Evolutionary conservation across 2,888 invertebrate species (phyloP).

Genomic region (Nephrotoma flavescens): DNA sequence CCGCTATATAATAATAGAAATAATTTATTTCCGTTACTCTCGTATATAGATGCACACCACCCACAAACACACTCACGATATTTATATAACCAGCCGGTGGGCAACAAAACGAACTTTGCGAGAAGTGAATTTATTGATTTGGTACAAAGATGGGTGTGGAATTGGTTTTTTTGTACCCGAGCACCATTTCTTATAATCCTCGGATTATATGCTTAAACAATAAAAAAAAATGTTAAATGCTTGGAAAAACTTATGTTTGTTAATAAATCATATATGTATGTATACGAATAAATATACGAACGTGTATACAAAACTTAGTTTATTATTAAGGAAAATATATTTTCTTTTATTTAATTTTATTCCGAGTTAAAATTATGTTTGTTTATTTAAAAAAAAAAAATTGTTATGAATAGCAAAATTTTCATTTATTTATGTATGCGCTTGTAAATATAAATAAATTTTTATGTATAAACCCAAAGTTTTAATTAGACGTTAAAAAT

Average conservation of each 20-base stretch:
- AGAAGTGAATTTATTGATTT: neutral
- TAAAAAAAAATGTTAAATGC: neutral
- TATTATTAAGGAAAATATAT: neutral
- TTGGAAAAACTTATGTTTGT: neutral
- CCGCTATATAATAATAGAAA: neutral
- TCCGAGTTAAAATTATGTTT: neutral
- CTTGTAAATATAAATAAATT: neutral
- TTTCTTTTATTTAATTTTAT: neutral
- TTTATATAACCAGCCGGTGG: neutral
- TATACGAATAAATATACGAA: neutral
- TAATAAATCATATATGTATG: neutral
- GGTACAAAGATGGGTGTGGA: neutral
- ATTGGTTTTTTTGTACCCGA: neutral
- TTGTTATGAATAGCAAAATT: too few species aligned
- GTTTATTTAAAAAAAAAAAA: too few species aligned
- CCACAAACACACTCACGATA: neutral
- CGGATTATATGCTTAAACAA: neutral
- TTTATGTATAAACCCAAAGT: neutral
- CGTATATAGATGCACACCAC: neutral
- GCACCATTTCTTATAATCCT: neutral
- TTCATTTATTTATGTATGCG: neutral
- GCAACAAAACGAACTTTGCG: neutral
- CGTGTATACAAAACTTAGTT: neutral
- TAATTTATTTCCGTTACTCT: neutral
- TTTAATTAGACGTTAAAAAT: neutral